These are phyloP conservation scores for Sinocyclocheilus maitianheensis DNA, from an alignment of 2,113 vertebrate genomes.

Conservation along the genomic window DNA sequence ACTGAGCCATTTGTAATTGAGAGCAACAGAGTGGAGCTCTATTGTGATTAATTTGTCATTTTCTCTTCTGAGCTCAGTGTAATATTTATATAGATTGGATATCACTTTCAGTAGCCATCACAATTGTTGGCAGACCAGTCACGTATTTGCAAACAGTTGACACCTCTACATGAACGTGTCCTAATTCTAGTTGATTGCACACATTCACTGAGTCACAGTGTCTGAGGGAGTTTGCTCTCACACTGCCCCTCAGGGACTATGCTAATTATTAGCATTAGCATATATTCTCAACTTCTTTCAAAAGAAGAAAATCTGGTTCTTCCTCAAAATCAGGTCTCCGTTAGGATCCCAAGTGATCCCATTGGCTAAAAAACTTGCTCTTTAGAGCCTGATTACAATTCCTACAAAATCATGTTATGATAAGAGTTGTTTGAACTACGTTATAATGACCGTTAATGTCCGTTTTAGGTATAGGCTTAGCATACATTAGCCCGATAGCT, in stretches of 20 bases:
- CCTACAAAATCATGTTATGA: background rate
- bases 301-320: background rate
- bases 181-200: conserved; percentile 49
- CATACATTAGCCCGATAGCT: background rate
- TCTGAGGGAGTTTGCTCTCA: conserved; percentile 51
- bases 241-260: conserved; percentile 57
- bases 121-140: conserved; percentile 23
- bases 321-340: background rate
- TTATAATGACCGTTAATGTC: background rate
- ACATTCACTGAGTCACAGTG: conserved; percentile 49
- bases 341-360: background rate
- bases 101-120: conserved; percentile 5
- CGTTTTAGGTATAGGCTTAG: background rate
- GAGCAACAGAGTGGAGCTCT: background rate
- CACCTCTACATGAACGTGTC: conserved; percentile 19
- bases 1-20: conserved; percentile 11
- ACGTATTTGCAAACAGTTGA: conserved; percentile 50
- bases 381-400: background rate
- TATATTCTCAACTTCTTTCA: conserved; percentile 56
- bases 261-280: conserved; percentile 59
- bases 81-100: background rate
- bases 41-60: background rate
- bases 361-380: background rate
- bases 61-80: background rate
- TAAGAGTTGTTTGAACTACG: background rate